phyloP scores from a whole-genome alignment of 2,797 vertebrate genomes.

The Discoglossus pictus region DNA sequence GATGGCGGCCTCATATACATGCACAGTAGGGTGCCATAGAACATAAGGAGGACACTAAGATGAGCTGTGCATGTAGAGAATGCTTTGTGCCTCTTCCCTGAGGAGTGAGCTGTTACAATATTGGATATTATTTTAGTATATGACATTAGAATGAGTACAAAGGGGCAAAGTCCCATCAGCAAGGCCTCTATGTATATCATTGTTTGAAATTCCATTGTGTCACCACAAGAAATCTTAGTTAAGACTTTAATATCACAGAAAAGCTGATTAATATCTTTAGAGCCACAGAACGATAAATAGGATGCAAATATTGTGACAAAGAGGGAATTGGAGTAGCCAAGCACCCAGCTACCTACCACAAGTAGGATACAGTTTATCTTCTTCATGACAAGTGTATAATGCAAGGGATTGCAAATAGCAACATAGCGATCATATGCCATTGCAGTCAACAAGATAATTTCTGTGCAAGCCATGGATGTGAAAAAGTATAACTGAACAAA shows the following conservation, averaged over 20 bases:
- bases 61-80: constrained; percentile 69
- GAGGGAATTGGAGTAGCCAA: constrained; percentile 8
- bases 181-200: constrained; percentile 42
- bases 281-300: constrained; percentile 36
- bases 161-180: constrained; percentile 56
- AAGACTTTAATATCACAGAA: constrained; percentile 55
- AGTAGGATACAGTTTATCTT: neutral
- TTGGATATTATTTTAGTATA: constrained; percentile 39
- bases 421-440: constrained; percentile 58
- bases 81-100: constrained; percentile 52
- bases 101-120: constrained; percentile 32
- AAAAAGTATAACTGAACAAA: constrained; percentile 25
- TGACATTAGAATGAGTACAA: constrained; percentile 53
- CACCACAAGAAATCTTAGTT: constrained; percentile 46
- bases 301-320: constrained; percentile 5
- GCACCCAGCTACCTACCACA: constrained; percentile 6
- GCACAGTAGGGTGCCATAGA: constrained; percentile 53
- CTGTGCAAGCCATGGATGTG: neutral
- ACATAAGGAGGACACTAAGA: constrained; percentile 58
- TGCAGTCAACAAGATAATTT: constrained; percentile 31
- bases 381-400: constrained; percentile 35
- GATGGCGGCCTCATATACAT: constrained; percentile 49
- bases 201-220: constrained; percentile 34
- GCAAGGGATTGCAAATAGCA: constrained; percentile 54
- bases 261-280: constrained; percentile 49